Conservation (phyloP, 2,888 invertebrate species). For the Mythimna pallens region DNA sequence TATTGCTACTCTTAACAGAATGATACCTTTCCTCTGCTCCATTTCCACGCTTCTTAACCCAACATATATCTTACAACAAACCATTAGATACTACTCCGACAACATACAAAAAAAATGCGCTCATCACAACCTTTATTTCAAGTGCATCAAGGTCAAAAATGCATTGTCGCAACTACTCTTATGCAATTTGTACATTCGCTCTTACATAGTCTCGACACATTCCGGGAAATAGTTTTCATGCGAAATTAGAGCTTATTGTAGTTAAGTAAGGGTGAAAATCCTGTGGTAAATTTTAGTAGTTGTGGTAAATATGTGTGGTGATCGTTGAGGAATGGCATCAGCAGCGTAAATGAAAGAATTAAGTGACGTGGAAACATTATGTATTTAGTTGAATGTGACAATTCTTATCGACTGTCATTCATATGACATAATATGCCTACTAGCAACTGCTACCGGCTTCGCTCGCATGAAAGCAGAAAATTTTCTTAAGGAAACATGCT, state of each 20-base stretch:
- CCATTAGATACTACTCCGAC: conserved; percentile 37
- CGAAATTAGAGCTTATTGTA: conserved; percentile 13
- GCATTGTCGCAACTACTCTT: conserved; percentile 13
- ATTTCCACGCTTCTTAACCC: conserved; percentile 42
- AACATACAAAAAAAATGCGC: conserved; percentile 15
- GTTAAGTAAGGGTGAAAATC: conserved; percentile 11
- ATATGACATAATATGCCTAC: too few species aligned
- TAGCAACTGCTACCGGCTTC: too few species aligned
- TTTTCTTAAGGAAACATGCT: too few species aligned
- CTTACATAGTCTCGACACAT: conserved; percentile 25
- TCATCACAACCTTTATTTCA: conserved; percentile 29
- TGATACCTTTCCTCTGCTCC: conserved; percentile 41
- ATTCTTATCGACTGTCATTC: conserved; percentile 12
- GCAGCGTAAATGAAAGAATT: conserved; percentile 72
- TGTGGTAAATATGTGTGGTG: conserved; percentile 25
- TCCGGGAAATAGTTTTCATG: conserved; percentile 14
- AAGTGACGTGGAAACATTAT: conserved; percentile 70
- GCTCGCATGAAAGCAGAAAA: too few species aligned
- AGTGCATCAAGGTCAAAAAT: conserved; percentile 37
- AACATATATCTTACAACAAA: conserved; percentile 37
- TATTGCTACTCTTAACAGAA: conserved; percentile 9
- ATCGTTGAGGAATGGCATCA: conserved; percentile 57
- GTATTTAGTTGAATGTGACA: conserved; percentile 43
- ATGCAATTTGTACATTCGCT: conserved; percentile 22
- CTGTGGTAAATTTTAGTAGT: background rate